A percentile compares a stretch with the other conserved stretches of the same genome.
Conservation (phyloP, 2,888 invertebrate genomes). For the Tetranychus truncatus region DNA sequence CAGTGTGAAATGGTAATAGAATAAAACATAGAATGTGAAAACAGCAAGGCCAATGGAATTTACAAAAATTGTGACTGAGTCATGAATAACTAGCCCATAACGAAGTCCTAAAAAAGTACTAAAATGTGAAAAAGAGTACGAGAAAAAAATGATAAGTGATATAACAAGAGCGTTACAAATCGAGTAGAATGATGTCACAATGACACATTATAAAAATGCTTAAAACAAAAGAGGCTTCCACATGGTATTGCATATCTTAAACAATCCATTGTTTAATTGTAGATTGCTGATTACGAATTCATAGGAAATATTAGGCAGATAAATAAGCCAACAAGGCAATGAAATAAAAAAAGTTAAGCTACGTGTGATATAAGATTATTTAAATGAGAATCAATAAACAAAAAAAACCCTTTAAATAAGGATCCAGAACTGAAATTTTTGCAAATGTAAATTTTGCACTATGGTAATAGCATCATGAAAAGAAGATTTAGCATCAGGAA, state of each 20-base stretch:
- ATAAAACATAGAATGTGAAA: slow-evolving; percentile 48
- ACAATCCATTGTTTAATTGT: too few species aligned
- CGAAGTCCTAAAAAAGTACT: slow-evolving; percentile 61
- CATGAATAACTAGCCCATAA: slow-evolving; percentile 55
- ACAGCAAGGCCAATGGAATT: slow-evolving; percentile 53
- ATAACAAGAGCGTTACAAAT: slow-evolving; percentile 12
- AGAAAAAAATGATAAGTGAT: not conserved
- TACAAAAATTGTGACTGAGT: slow-evolving; percentile 51
- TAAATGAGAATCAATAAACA: too few species aligned
- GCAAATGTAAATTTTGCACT: not conserved
- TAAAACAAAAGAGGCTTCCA: not conserved
- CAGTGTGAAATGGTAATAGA: slow-evolving; percentile 53
- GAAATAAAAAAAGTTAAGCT: too few species aligned
- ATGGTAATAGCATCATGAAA: slow-evolving; percentile 4
- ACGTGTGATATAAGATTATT: too few species aligned
- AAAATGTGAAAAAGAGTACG: not conserved
- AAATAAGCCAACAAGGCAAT: too few species aligned
- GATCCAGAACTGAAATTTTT: too few species aligned
- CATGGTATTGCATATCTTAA: not conserved
- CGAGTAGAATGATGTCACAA: slow-evolving; percentile 18
- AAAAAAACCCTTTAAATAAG: too few species aligned
- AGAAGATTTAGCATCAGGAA: not conserved
- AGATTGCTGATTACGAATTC: too few species aligned
- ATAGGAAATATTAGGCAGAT: too few species aligned
- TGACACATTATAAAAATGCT: slow-evolving; percentile 15